A percentile compares a stretch with the other conserved stretches of the same genome.
Evolutionary conservation across 2,113 vertebrate species (phyloP).

Genomic region (Phyllopteryx taeniolatus): DNA sequence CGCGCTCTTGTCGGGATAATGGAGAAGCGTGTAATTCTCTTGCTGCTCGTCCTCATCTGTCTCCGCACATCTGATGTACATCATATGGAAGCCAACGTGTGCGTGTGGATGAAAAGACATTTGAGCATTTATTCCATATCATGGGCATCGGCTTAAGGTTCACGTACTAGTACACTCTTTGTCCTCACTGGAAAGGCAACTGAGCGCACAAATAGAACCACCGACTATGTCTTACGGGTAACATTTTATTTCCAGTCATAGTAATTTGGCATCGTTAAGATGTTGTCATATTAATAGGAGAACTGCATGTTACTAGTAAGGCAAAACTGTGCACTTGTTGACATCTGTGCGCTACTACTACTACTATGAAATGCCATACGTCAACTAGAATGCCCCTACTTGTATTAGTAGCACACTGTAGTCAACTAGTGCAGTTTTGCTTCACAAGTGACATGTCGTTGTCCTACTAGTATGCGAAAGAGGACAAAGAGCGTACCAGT

Average conservation of each 20-base stretch:
- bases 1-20: constrained; percentile 22
- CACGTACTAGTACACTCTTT: neutral
- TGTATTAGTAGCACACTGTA: too few species aligned
- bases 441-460: too few species aligned
- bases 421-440: too few species aligned
- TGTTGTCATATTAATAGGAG: too few species aligned
- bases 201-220: neutral
- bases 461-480: too few species aligned
- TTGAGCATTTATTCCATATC: neutral
- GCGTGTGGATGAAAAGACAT: neutral
- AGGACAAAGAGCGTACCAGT: too few species aligned
- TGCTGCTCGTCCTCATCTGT: constrained; percentile 47
- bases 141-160: neutral
- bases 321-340: too few species aligned
- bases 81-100: constrained; percentile 5
- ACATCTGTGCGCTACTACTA: too few species aligned
- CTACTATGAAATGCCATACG: too few species aligned
- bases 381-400: neutral
- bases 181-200: neutral
- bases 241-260: too few species aligned
- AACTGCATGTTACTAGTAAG: too few species aligned
- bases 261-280: too few species aligned
- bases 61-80: constrained; percentile 40
- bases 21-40: constrained; percentile 39
- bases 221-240: neutral